A percentile compares a stretch with the other conserved stretches of the same genome.
phyloP scores from a whole-genome alignment of 1,140 invertebrate genomes.

The Drosophila subpulchrella region DNA sequence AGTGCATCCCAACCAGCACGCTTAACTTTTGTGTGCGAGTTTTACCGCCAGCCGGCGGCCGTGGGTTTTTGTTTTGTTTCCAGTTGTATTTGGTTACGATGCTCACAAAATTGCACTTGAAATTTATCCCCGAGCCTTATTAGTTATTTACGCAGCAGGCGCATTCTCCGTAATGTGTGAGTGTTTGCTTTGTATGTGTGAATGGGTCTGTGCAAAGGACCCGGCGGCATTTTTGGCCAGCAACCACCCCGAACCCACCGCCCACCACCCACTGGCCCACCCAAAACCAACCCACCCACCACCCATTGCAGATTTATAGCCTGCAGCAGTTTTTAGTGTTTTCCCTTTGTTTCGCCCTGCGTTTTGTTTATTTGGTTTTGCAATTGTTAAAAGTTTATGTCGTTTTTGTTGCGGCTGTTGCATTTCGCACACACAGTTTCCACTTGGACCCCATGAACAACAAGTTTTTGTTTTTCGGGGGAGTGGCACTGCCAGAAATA shows the following conservation, averaged over 20 bases:
- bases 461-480: slow-evolving; percentile 49
- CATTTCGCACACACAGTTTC: slow-evolving; percentile 72
- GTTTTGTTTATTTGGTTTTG: slow-evolving; percentile 72
- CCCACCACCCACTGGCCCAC: neutral
- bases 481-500: slow-evolving; percentile 21
- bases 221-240: slow-evolving; percentile 23
- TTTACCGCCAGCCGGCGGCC: slow-evolving; percentile 23
- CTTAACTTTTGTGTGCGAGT: slow-evolving; percentile 59
- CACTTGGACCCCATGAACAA: slow-evolving; percentile 41
- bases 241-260: slow-evolving; percentile 20
- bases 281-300: slow-evolving; percentile 7
- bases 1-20: slow-evolving; percentile 22
- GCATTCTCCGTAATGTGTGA: slow-evolving; percentile 27
- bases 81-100: slow-evolving; percentile 59
- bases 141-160: slow-evolving; percentile 76
- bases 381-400: slow-evolving; percentile 78
- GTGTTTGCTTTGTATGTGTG: slow-evolving; percentile 45
- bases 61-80: slow-evolving; percentile 44
- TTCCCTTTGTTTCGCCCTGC: slow-evolving; percentile 46
- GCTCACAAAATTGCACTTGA: slow-evolving; percentile 71
- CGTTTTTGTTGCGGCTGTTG: slow-evolving; percentile 75
- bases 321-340: slow-evolving; percentile 70
- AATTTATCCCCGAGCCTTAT: slow-evolving; percentile 74
- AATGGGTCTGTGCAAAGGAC: slow-evolving; percentile 65
- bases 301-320: slow-evolving; percentile 73